Conservation (phyloP, 1,140 invertebrate species). For the Drosophila nikananu region DNA sequence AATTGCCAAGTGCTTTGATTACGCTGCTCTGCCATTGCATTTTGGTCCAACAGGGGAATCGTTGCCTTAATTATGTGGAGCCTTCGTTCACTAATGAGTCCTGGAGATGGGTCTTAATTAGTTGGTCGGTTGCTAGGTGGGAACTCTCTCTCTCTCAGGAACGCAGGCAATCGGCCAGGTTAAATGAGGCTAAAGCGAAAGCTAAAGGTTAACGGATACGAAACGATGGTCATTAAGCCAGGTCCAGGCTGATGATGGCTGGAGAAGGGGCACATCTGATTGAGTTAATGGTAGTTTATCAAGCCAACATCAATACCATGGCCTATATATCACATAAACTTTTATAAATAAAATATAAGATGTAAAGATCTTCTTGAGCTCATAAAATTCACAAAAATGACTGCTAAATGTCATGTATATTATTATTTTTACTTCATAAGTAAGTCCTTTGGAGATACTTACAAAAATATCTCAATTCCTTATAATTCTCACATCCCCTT, state of each 20-base stretch:
- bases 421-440: no score
- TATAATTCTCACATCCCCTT: no score
- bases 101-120: conserved; percentile 65
- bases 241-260: conserved; percentile 1
- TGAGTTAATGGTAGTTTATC: conserved; percentile 14
- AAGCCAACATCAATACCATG: conserved; percentile 1
- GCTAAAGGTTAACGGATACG: conserved; percentile 70
- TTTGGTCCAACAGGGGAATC: conserved; percentile 10
- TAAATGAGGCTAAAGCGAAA: conserved; percentile 63
- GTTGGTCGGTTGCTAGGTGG: conserved; percentile 52
- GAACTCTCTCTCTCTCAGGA: conserved; percentile 4
- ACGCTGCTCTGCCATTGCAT: conserved; percentile 22
- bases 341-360: no score
- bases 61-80: conserved; percentile 59
- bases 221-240: conserved; percentile 56
- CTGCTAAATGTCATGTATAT: no score
- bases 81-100: conserved; percentile 63
- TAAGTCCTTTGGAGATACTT: no score
- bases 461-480: no score
- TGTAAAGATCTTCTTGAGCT: no score
- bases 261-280: conserved; percentile 10
- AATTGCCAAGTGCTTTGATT: conserved; percentile 73
- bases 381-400: no score
- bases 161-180: conserved; percentile 53
- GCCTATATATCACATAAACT: no score